Base-by-base conservation (phyloP, 2,888 invertebrate species). In the Bembecia ichneumoniformis region DNA sequence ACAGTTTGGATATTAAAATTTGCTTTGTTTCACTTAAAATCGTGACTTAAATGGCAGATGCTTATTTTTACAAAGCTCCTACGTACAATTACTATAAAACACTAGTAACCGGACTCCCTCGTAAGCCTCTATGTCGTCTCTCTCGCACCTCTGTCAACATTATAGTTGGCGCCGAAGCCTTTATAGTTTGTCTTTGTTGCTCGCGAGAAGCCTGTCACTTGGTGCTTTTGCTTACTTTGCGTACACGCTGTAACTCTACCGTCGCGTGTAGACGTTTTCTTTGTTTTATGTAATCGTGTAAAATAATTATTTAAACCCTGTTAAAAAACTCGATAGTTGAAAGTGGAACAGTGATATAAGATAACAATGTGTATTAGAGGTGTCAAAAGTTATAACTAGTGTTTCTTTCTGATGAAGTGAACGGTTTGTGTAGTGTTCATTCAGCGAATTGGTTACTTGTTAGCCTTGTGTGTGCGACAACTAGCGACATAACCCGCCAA, bases 101-200 rank as follows among this genome's bases (percentile, higher is more conserved):
- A 71, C 72, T 74, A 72, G 73, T 81, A 82, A 78, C 84, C 82
- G 80, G 81, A 81, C 81, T 80, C 82, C 81, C 76, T 77, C 76
- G 69, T 64, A 74, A 77, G 80, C 80, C 74, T 76, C 74, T 52
- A 45, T 52, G 55, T 28, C 47, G 55, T 82, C 83, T 62, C 78
- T 54, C 70, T 86, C 72, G 59, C 77, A 66, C 83, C 49, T 52
- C 43, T 48, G 43, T 34, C 43, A 35, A 34, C 35, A 44, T 48
- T 54, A 51, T 57, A 55, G 52, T 60, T 59, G 69, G 78, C 82
- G 76, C 76, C 72, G 71, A 68, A 83, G 83, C 84, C 86, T 84
- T 64, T 64, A 58, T 61, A 52, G 55, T 60, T 66, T 68, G 60
- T 86, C 82, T 74, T 71, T 74, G 66, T 86, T 61, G 70, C 72